These are phyloP conservation scores for Polypedilum pembai DNA, from an alignment of 1,140 invertebrate genomes.

Conservation along the genomic window DNA sequence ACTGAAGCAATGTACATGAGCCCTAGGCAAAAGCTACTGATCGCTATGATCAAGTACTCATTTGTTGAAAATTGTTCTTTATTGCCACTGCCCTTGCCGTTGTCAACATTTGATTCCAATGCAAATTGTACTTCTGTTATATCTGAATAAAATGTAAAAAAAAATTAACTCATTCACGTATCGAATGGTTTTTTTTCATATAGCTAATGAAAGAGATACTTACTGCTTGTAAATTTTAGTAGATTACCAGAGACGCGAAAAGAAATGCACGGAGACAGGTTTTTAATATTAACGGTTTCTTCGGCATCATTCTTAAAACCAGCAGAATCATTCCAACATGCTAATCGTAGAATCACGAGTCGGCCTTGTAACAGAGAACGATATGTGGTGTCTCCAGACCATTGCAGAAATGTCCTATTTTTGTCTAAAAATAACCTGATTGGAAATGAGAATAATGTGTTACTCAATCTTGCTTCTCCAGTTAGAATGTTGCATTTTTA, in stretches of 20 bases:
- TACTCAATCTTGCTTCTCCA: not conserved
- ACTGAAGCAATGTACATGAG: slow-evolving; percentile 76
- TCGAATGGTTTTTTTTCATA: not conserved
- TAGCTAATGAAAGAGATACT: slow-evolving; percentile 36
- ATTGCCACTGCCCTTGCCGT: too few species aligned
- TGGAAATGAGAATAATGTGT: slow-evolving; percentile 45
- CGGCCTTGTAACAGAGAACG: slow-evolving; percentile 66
- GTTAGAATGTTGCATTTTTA: not conserved
- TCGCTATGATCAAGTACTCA: slow-evolving; percentile 73
- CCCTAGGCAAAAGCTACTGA: slow-evolving; percentile 68
- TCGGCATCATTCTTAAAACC: slow-evolving; percentile 43
- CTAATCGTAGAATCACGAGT: slow-evolving; percentile 65
- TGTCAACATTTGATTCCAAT: slow-evolving; percentile 47
- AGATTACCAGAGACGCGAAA: slow-evolving; percentile 76
- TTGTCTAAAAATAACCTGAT: slow-evolving; percentile 61
- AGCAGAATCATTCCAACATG: slow-evolving; percentile 62
- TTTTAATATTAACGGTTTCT: slow-evolving; percentile 32
- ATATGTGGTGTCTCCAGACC: slow-evolving; percentile 68
- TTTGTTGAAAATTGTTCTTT: slow-evolving; percentile 51
- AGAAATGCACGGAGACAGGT: slow-evolving; percentile 64
- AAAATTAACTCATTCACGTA: slow-evolving; percentile 19
- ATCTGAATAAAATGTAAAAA: slow-evolving; percentile 51
- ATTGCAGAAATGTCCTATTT: slow-evolving; percentile 71
- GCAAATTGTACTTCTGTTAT: slow-evolving; percentile 71
- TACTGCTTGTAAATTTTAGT: slow-evolving; percentile 56